Base-by-base conservation (phyloP, 2,888 invertebrate species). In the Physocephala rufipes region DNA sequence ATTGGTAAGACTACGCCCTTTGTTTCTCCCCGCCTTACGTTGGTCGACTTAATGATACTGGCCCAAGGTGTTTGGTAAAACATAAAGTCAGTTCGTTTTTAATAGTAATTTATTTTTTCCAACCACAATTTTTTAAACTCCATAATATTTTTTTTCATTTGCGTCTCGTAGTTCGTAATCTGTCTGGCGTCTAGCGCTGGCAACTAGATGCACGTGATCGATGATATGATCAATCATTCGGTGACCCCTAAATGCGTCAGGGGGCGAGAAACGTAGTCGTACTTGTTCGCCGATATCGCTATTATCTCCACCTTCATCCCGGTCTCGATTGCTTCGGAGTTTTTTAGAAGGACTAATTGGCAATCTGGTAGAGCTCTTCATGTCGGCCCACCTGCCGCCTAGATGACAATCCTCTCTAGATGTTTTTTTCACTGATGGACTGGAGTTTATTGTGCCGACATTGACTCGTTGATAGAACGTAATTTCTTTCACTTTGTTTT, bases 261-360 rank as follows among this genome's bases (percentile, higher is more conserved):
- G 13, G 15, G 45, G 45, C 24, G 36, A 36, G 36, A 7, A 36
- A 36, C 36, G 36, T 7, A 4, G 36, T n/a, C 30, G 15, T 30
- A 21, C n/a, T n/a, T n/a, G n/a, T n/a, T n/a, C n/a, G n/a, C n/a
- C n/a, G n/a, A n/a, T n/a, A n/a, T n/a, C n/a, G n/a, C n/a, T n/a
- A n/a, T n/a, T n/a, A n/a, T 47, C 30, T 19, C n/a, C 61, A 16
- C 5, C 68, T 36, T 47, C 24, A 15, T 12, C 36, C 16, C 66
- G 24, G 7, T 24, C 19, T 19, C 24, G 21, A 26, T 15, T 16
- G 61, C 26, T 16, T 47, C 12, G 30, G 36, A 21, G 24, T 49
- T 68, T 62, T 62, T 16, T 45, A 62, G 61, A 49, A 49, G 62
- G 68, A 68, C 68, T 68, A 68, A 68, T 68, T 68, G 62, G 49